These are phyloP conservation scores for Gryllus bimaculatus DNA, from an alignment of 1,140 invertebrate species.

Conservation along the genomic window DNA sequence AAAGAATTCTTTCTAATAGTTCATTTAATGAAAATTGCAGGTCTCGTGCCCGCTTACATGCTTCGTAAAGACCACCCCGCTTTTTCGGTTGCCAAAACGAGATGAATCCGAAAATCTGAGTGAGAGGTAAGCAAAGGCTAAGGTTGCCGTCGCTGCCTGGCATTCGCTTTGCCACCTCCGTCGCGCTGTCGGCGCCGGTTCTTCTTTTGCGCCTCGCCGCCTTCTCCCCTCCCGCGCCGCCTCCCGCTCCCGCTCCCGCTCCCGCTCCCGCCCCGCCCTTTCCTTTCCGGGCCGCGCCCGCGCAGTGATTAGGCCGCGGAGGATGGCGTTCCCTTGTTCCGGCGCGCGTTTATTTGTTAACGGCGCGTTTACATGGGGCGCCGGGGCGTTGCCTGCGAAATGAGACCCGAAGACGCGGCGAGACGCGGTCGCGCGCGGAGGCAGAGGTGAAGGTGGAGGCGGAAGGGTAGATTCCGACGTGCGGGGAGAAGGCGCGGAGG, in stretches of 20 bases:
- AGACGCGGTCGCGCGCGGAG: too few species aligned
- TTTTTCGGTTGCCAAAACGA: too few species aligned
- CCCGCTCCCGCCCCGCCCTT: neutral
- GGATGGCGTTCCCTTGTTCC: neutral
- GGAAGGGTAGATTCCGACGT: neutral
- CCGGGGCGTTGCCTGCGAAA: neutral
- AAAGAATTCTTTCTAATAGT: too few species aligned
- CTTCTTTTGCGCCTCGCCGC: neutral
- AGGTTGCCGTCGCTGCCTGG: too few species aligned
- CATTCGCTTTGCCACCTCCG: neutral
- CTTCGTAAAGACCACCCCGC: too few species aligned
- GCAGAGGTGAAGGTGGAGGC: neutral
- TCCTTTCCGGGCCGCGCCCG: neutral
- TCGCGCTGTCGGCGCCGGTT: too few species aligned
- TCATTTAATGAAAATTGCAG: too few species aligned
- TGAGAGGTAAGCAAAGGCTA: too few species aligned
- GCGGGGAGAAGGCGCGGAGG: neutral
- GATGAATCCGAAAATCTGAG: too few species aligned
- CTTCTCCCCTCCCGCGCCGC: neutral
- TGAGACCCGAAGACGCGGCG: neutral
- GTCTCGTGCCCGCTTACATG: too few species aligned
- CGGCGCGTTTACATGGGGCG: neutral
- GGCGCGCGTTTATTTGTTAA: neutral
- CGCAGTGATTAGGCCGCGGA: neutral
- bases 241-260: too few species aligned